Percentiles rank a stretch among this genome's conserved stretches.
Conservation (phyloP, 2,113 vertebrate species). For the Noturus placidus region DNA sequence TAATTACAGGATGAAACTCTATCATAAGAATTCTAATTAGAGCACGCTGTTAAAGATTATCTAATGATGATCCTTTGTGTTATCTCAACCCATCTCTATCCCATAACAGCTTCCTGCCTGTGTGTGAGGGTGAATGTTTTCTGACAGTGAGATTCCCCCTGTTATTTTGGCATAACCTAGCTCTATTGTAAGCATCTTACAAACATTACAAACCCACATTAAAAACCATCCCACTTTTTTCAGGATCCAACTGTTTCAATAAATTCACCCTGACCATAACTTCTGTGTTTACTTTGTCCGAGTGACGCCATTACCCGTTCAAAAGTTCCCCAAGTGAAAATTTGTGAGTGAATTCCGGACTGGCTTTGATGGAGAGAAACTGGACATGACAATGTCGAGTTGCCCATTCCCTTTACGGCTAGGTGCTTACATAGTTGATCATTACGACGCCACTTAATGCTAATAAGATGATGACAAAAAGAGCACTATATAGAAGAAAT, state of each 20-base stretch:
- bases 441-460: constrained; percentile 88
- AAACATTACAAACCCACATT: neutral
- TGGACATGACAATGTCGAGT: constrained; percentile 86
- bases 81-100: constrained; percentile 84
- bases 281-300: constrained; percentile 90
- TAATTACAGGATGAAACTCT: constrained; percentile 99
- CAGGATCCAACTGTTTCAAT: constrained; percentile 91
- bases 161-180: constrained; percentile 69
- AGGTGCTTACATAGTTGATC: constrained; percentile 85
- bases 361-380: constrained; percentile 88
- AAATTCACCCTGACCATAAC: constrained; percentile 95
- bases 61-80: constrained; percentile 90
- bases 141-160: constrained; percentile 49
- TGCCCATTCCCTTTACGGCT: constrained; percentile 83
- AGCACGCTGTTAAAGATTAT: constrained; percentile 97
- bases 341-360: constrained; percentile 83
- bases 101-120: constrained; percentile 45
- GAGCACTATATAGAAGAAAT: constrained; percentile 11
- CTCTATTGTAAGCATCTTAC: constrained; percentile 26
- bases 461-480: constrained; percentile 68
- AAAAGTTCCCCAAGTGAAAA: constrained; percentile 98
- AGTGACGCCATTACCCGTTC: constrained; percentile 99
- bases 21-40: constrained; percentile 99
- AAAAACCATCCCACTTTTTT: constrained; percentile 38
- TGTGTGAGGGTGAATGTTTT: constrained; percentile 8